Evolutionary conservation across 2,113 vertebrate species (phyloP), one percentile per base, ranked within the genome.

Genomic region (Colius striatus): DNA sequence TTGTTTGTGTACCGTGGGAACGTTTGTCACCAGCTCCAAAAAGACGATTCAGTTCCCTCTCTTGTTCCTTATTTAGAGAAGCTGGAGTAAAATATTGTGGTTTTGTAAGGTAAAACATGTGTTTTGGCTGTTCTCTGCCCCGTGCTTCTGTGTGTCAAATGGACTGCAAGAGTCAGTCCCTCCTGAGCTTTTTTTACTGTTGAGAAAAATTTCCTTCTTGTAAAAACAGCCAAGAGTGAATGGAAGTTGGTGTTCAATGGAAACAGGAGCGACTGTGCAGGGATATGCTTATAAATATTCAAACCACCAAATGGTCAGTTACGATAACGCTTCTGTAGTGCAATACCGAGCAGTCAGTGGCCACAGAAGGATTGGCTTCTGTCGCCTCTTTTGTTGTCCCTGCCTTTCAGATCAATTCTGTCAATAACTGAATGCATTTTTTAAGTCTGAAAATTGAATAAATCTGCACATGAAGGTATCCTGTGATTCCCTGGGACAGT

Each of bases 391-490:
- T 94, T 95, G 85, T 73, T 88, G 60, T 84, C 85, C 88, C 68
- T 73, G 63, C 74, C 94, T 91, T 96, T 88, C 96, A 95, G 96
- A 90, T 97, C 96, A 91, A 93, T 95, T 73, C 78, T 84, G 96
- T 89, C 95, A 70, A 97, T 97, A 97, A 97, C 32, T 89, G 74
- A 71, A 92, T 95, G 93, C 95, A 21, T 94, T 96, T 96, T 93
- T 94, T 34, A 67, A 92, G 95, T 67, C 94, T 94, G 93, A 70
- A 96, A 92, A 96, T 93, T 75, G 89, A 93, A 95, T 93, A 83
- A 74, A 90, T 65, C 55, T 12, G 18, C 79, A 60, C 85, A 57
- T 74, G 90, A 92, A 96, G 95, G 90, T 96, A 95, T 97, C 94
- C 91, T 93, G 97, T 71, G 94, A 88, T 96, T 94, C 41, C 91